Percentiles rank a stretch among this genome's conserved stretches.
phyloP scores from a whole-genome alignment of 2,888 invertebrate genomes.

The Eumerus sabulonum region DNA sequence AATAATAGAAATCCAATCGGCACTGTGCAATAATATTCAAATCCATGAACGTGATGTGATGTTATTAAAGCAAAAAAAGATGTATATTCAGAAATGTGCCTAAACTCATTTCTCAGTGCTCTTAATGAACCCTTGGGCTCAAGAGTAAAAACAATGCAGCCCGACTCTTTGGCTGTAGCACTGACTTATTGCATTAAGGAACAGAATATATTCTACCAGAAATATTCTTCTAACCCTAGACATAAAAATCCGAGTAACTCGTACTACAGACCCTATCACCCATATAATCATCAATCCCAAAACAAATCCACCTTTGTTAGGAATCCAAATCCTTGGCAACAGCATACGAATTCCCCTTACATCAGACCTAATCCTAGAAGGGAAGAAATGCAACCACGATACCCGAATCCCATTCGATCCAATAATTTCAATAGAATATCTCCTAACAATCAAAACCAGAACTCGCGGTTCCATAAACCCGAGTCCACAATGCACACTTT shows the following conservation, averaged over 20 bases:
- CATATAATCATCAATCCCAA: not conserved
- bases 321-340: not conserved
- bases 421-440: too few species aligned
- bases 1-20: constrained; percentile 66
- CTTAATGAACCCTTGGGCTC: constrained; percentile 67
- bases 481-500: constrained; percentile 1
- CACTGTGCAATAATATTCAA: constrained; percentile 62
- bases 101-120: constrained; percentile 64
- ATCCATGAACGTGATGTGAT: constrained; percentile 61
- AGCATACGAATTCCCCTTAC: not conserved
- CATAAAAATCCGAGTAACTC: constrained; percentile 18
- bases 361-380: not conserved
- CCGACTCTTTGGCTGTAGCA: constrained; percentile 37
- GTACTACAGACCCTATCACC: constrained; percentile 1
- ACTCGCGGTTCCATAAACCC: constrained; percentile 4
- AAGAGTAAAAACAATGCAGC: constrained; percentile 68
- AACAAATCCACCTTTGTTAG: not conserved
- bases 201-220: constrained; percentile 29
- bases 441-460: constrained; percentile 8
- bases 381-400: constrained; percentile 4
- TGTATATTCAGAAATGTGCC: constrained; percentile 67
- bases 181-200: constrained; percentile 19
- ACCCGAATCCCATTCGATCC: constrained; percentile 1
- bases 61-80: constrained; percentile 65
- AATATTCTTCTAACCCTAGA: not conserved